Conservation (phyloP, 37 sponge, comb jelly and placozoan species). For the Aplysina aerophoba region DNA sequence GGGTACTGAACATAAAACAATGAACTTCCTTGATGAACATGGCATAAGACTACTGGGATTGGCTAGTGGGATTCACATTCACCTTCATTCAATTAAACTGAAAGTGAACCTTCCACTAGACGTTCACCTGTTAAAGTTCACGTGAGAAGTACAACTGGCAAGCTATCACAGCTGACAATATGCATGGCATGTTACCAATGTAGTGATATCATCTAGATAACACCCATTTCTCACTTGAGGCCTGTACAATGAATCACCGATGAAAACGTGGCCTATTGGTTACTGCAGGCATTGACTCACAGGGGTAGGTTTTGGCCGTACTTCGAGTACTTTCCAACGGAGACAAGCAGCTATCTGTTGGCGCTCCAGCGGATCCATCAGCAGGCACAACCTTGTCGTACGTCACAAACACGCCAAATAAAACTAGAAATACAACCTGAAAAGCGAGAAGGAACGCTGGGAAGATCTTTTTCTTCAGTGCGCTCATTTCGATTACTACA, state of each 20-base stretch:
- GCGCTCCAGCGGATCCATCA: background rate
- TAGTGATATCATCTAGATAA: background rate
- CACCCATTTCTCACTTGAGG: background rate
- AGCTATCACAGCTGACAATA: too few species aligned
- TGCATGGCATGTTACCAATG: too few species aligned
- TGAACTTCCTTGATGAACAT: too few species aligned
- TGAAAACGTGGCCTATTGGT: too few species aligned
- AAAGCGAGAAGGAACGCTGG: constrained; percentile 59
- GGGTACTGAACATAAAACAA: too few species aligned
- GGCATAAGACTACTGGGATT: too few species aligned
- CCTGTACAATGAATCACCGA: background rate
- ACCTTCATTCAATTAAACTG: too few species aligned
- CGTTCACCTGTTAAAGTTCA: too few species aligned
- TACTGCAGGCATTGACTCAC: constrained; percentile 5
- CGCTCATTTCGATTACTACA: too few species aligned
- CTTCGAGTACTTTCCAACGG: background rate
- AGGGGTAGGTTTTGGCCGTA: constrained; percentile 29
- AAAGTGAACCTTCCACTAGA: too few species aligned
- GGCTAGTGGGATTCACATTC: too few species aligned
- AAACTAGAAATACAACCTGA: constrained; percentile 66
- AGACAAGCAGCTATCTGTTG: background rate
- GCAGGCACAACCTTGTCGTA: constrained; percentile 53
- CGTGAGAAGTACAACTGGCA: too few species aligned
- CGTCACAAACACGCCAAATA: constrained; percentile 77
- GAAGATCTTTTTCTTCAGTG: constrained; percentile 46